These are phyloP conservation scores for Scolanthus callimorphus DNA, from an alignment of 92 coral and sea anemone species.

Conservation along the genomic window DNA sequence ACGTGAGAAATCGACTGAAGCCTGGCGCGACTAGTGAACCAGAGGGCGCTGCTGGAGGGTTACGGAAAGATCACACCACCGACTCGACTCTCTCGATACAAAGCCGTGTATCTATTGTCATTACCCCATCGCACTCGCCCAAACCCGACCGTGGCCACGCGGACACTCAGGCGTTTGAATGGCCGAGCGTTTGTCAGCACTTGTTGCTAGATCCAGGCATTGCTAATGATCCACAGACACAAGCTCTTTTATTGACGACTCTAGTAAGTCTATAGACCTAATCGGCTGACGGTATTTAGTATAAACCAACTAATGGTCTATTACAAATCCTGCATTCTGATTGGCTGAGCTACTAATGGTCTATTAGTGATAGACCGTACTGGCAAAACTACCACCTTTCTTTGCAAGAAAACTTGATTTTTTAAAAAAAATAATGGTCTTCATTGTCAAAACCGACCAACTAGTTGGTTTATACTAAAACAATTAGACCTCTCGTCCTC, in stretches of 20 bases:
- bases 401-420: no score
- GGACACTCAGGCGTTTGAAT: conserved; percentile 66
- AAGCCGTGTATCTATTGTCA: conserved; percentile 85
- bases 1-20: conserved; percentile 71
- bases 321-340: no score
- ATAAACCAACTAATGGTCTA: no score
- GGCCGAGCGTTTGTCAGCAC: conserved; percentile 86
- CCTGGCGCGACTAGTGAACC: conserved; percentile 46
- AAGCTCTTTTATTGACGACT: conserved; percentile 83
- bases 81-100: conserved; percentile 57
- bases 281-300: no score
- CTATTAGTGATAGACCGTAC: no score
- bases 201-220: conserved; percentile 91
- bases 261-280: no score
- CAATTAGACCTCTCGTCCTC: no score
- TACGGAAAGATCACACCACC: conserved; percentile 31
- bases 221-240: conserved; percentile 87
- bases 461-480: no score
- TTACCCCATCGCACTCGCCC: conserved; percentile 72
- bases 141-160: conserved; percentile 53
- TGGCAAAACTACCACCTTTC: no score
- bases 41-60: conserved; percentile 20
- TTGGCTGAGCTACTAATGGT: no score
- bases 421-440: no score
- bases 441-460: no score